Percentiles rank a stretch among this genome's conserved stretches.
These are phyloP conservation scores for Patiria miniata DNA, from an alignment of 35 echinoderm and acorn worm genomes.

Conservation along the genomic window DNA sequence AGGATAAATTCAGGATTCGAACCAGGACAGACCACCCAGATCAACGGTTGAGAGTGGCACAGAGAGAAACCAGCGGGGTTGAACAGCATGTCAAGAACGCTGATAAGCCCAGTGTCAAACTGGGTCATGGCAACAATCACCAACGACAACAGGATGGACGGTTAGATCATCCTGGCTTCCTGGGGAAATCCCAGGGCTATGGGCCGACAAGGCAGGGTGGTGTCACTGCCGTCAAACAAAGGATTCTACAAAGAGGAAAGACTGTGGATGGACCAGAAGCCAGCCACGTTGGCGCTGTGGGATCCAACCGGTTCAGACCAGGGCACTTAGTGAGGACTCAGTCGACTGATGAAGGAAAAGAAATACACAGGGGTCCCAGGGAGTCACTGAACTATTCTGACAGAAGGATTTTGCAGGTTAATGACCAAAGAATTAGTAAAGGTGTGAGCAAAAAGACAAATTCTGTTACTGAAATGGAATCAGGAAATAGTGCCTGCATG, in stretches of 20 bases:
- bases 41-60: too few species aligned
- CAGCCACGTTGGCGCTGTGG: background rate
- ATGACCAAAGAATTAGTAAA: background rate
- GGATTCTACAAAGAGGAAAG: background rate
- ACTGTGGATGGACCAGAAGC: background rate
- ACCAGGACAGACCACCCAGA: too few species aligned
- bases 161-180: conserved; percentile 24
- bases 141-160: conserved; percentile 13
- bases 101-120: background rate
- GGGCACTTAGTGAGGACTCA: background rate
- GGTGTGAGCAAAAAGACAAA: background rate
- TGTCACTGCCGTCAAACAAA: background rate
- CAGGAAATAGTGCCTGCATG: background rate
- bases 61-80: too few species aligned
- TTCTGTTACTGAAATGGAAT: conserved; percentile 2
- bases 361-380: background rate
- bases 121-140: conserved; percentile 13
- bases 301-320: background rate
- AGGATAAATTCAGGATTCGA: too few species aligned
- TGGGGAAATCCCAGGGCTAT: conserved; percentile 20
- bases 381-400: background rate
- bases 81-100: too few species aligned
- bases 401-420: background rate
- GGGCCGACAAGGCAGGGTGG: background rate
- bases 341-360: conserved; percentile 11